Conservation (phyloP, 2,113 vertebrate species). For the Istiophorus platypterus region DNA sequence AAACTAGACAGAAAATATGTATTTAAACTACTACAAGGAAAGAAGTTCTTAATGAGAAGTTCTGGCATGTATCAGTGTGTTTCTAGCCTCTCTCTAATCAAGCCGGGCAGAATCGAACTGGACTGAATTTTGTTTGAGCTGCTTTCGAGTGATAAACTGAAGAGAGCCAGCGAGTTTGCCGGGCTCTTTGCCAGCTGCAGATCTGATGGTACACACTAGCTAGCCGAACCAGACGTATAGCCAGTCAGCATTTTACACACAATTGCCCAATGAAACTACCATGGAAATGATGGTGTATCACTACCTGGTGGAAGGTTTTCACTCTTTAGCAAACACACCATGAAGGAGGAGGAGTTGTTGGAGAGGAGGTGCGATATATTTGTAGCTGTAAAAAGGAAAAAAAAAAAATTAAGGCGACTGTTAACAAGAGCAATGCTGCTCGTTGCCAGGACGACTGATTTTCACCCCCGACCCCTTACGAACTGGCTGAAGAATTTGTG, state of each 20-base stretch:
- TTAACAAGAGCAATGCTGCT: not conserved
- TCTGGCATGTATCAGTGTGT: not conserved
- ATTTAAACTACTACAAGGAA: slow-evolving; percentile 10
- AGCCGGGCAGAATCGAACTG: slow-evolving; percentile 15
- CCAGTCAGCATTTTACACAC: not conserved
- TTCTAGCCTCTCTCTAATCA: not conserved
- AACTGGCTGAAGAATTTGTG: slow-evolving; percentile 17
- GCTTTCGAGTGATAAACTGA: slow-evolving; percentile 51
- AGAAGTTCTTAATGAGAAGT: not conserved
- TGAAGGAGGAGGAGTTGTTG: not conserved
- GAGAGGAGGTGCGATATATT: not conserved
- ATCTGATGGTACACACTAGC: not conserved
- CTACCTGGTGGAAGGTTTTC: slow-evolving; percentile 34
- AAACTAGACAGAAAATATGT: not conserved
- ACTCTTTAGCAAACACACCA: slow-evolving; percentile 12
- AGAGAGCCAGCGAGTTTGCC: not conserved
- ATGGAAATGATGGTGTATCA: not conserved
- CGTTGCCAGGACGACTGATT: not conserved
- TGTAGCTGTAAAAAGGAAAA: not conserved
- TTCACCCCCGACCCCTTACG: not conserved
- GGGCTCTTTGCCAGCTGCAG: slow-evolving; percentile 19
- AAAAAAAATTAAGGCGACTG: slow-evolving; percentile 1
- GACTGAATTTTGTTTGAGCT: slow-evolving; percentile 58
- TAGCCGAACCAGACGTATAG: slow-evolving; percentile 15
- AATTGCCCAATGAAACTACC: not conserved